These are phyloP conservation scores for Leptinotarsa haldemani DNA, from an alignment of 2,888 invertebrate genomes.

Conservation along the genomic window DNA sequence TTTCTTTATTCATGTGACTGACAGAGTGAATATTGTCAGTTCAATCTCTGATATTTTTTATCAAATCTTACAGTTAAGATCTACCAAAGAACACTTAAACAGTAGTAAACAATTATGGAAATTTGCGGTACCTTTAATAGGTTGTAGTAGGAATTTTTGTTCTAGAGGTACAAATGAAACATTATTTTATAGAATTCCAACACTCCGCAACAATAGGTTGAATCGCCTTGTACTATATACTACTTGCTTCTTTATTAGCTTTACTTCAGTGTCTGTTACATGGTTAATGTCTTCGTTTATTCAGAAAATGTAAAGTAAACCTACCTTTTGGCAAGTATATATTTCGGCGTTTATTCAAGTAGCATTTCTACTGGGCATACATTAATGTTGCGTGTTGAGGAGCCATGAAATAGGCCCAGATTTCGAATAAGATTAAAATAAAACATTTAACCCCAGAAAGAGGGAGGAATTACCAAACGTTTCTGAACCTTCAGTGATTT, in stretches of 20 bases:
- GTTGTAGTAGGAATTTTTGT: too few relatives aligned
- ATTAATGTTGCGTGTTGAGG: constrained; percentile 21
- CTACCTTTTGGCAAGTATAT: constrained; percentile 5
- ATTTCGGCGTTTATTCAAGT: constrained; percentile 9
- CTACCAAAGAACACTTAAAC: too few relatives aligned
- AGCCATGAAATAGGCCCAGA: constrained; percentile 27
- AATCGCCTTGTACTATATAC: too few relatives aligned
- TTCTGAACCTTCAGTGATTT: constrained; percentile 6
- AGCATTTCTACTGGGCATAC: constrained; percentile 4
- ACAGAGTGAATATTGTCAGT: too few relatives aligned
- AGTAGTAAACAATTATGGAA: too few relatives aligned
- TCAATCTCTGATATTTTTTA: too few relatives aligned
- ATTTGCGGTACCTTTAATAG: too few relatives aligned
- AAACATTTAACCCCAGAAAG: constrained; percentile 13
- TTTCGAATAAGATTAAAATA: constrained; percentile 20
- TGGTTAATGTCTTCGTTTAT: constrained; percentile 1
- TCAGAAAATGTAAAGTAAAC: background rate
- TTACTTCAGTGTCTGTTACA: background rate
- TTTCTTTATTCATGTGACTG: too few relatives aligned
- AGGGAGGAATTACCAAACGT: constrained; percentile 17
- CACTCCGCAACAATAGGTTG: too few relatives aligned
- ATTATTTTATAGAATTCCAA: too few relatives aligned
- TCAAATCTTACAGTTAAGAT: too few relatives aligned
- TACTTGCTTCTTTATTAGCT: background rate
- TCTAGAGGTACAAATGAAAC: too few relatives aligned